Evolutionary conservation across 2,888 invertebrate genomes (phyloP).

Genomic region (Drosophila neotestacea): DNA sequence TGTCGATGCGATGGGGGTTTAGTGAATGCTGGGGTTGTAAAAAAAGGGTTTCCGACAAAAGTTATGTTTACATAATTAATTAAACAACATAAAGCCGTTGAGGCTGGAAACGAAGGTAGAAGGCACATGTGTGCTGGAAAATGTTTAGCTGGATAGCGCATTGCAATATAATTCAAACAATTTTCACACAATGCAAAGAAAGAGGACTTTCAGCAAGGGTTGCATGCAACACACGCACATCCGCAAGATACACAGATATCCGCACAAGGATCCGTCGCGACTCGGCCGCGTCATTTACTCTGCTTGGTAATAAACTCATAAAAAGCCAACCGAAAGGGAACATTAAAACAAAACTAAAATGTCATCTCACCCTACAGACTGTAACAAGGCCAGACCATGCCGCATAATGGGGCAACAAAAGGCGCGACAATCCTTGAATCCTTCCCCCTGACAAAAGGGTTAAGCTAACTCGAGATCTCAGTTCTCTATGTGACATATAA

Average conservation of each 20-base stretch:
- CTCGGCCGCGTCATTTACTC: constrained; percentile 57
- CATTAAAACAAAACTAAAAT: constrained; percentile 79
- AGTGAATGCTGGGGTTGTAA: constrained; percentile 41
- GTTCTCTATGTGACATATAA: constrained; percentile 9
- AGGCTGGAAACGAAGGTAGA: constrained; percentile 38
- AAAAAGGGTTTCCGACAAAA: constrained; percentile 68
- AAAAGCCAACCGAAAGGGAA: constrained; percentile 65
- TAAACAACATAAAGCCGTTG: constrained; percentile 75
- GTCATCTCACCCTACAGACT: constrained; percentile 63
- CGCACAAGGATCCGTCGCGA: constrained; percentile 26
- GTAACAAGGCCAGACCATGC: constrained; percentile 60
- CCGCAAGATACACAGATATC: constrained; percentile 26
- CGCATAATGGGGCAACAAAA: constrained; percentile 69
- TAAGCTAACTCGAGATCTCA: constrained; percentile 20
- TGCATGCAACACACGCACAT: constrained; percentile 33
- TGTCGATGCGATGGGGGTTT: constrained; percentile 4
- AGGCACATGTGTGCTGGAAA: constrained; percentile 45
- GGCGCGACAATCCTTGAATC: constrained; percentile 52
- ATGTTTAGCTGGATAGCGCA: constrained; percentile 11
- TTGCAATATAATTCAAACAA: constrained; percentile 57
- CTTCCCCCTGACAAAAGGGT: constrained; percentile 46
- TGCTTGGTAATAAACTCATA: constrained; percentile 78
- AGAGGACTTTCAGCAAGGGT: constrained; percentile 43
- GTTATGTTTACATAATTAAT: constrained; percentile 82
- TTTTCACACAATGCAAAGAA: constrained; percentile 44